Evolutionary conservation across 2,113 vertebrate species (phyloP).

Genomic region (Onychostoma macrolepis): DNA sequence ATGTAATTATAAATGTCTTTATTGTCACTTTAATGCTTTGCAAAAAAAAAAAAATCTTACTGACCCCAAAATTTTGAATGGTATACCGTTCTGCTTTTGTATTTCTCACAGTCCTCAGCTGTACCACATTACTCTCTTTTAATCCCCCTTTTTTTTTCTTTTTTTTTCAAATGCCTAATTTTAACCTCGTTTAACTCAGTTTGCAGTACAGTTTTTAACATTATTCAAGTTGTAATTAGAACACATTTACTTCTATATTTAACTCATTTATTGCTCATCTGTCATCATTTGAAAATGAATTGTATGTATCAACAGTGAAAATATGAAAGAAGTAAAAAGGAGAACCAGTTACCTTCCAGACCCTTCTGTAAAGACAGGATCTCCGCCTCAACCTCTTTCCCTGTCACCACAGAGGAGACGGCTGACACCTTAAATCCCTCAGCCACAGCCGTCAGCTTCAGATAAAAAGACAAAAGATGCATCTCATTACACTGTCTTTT

Average conservation of each 20-base stretch:
- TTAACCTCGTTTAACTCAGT: neutral
- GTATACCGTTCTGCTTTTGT: neutral
- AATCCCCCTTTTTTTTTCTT: neutral
- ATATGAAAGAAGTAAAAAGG: neutral
- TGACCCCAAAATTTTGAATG: neutral
- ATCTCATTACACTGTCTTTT: constrained; percentile 41
- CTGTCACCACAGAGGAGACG: constrained; percentile 71
- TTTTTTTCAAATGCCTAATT: neutral
- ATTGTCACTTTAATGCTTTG: neutral
- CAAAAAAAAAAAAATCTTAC: neutral
- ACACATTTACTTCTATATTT: neutral
- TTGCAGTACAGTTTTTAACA: neutral
- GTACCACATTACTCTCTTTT: neutral
- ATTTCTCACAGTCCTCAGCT: neutral
- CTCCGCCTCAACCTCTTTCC: constrained; percentile 74
- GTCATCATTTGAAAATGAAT: neutral
- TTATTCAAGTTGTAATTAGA: neutral
- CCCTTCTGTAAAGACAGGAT: constrained; percentile 72
- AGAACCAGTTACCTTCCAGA: constrained; percentile 76
- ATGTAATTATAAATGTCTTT: neutral
- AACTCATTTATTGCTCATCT: neutral
- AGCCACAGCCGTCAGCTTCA: constrained; percentile 71
- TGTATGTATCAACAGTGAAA: neutral
- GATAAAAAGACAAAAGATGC: constrained; percentile 28
- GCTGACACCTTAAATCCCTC: constrained; percentile 68